A percentile compares a stretch with the other conserved stretches of the same genome.
These are phyloP conservation scores for Vultur gryphus DNA, from an alignment of 2,797 vertebrate species.

Conservation along the genomic window DNA sequence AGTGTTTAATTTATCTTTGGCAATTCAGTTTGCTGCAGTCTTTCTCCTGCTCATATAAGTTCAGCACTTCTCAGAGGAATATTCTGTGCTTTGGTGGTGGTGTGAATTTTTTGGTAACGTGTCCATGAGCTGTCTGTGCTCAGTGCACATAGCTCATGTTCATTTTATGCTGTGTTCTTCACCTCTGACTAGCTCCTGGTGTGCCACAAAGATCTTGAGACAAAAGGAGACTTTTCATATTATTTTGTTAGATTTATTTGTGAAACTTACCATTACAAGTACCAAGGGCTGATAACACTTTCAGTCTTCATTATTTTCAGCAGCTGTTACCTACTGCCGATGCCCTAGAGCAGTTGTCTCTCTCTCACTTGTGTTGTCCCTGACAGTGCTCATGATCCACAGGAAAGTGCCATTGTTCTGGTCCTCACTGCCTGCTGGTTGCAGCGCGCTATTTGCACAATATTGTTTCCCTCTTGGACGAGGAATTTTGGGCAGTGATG, in stretches of 20 bases:
- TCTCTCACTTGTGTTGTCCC: neutral
- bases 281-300: neutral
- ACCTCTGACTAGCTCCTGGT: neutral
- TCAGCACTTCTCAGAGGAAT: conserved; percentile 25
- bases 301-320: neutral
- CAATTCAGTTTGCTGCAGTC: conserved; percentile 48
- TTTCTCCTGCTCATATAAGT: neutral
- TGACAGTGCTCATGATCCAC: neutral
- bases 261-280: neutral
- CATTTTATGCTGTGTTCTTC: neutral
- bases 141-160: neutral
- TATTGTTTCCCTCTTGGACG: neutral
- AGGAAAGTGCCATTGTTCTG: neutral
- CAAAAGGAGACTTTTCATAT: neutral
- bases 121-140: neutral
- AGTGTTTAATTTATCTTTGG: conserved; percentile 48
- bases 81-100: neutral
- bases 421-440: neutral
- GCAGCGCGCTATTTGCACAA: neutral
- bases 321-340: neutral
- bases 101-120: neutral
- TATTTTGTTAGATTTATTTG: neutral
- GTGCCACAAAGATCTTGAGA: neutral
- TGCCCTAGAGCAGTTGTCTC: neutral
- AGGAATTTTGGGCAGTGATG: neutral